These are phyloP conservation scores for Nanorana parkeri DNA, from an alignment of 2,113 vertebrate species.

Conservation along the genomic window DNA sequence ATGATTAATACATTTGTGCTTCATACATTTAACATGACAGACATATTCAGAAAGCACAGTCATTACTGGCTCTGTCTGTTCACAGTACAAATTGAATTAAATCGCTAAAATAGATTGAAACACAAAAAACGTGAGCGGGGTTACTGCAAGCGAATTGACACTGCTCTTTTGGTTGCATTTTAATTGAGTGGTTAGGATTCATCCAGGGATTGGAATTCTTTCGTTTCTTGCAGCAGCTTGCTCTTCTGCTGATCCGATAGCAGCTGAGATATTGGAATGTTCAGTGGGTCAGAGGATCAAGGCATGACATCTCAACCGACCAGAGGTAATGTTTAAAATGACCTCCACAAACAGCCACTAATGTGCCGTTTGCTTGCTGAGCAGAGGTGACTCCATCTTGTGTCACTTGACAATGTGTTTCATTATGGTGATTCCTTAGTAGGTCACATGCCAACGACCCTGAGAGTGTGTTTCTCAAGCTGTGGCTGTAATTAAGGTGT, in stretches of 20 bases:
- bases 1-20: too few relatives aligned
- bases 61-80: neutral
- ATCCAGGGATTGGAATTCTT: conserved; percentile 5
- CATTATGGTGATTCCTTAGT: conserved; percentile 68
- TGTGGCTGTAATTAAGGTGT: conserved; percentile 68
- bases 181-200: conserved; percentile 58
- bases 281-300: conserved; percentile 66
- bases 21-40: too few relatives aligned
- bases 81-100: neutral
- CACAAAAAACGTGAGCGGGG: neutral
- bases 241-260: conserved; percentile 41
- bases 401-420: conserved; percentile 57
- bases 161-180: conserved; percentile 43
- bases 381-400: conserved; percentile 65
- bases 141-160: conserved; percentile 14
- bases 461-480: conserved; percentile 70
- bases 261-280: conserved; percentile 61
- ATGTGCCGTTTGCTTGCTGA: conserved; percentile 75
- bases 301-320: conserved; percentile 52
- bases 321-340: conserved; percentile 64
- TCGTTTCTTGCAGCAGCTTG: conserved; percentile 30
- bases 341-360: conserved; percentile 68
- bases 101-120: neutral
- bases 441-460: conserved; percentile 66
- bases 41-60: neutral